Conservation (phyloP, 2,888 invertebrate species). For the Lepidocyrtoides sp. region DNA sequence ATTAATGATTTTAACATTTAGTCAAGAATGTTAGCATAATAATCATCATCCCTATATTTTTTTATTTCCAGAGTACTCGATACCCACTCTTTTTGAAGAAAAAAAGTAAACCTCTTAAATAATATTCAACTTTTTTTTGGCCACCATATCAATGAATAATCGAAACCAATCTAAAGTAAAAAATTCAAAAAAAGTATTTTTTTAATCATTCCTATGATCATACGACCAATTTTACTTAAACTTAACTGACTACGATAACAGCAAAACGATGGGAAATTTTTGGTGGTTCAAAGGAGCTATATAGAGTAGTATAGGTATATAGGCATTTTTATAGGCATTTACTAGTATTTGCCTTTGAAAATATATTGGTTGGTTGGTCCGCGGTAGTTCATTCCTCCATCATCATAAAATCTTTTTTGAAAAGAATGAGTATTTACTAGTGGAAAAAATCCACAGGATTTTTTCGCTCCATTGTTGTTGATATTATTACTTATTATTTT, state of each 20-base stretch:
- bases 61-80: not conserved
- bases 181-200: conserved; percentile 24
- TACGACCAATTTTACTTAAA: not conserved
- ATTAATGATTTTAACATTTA: conserved; percentile 45
- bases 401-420: conserved; percentile 33
- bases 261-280: not conserved
- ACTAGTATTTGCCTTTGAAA: not conserved
- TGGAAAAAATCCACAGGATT: conserved; percentile 50
- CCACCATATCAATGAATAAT: not conserved
- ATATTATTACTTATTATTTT: conserved; percentile 65
- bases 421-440: conserved; percentile 14
- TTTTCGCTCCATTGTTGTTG: conserved; percentile 51
- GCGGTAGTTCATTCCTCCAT: conserved; percentile 7
- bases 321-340: not conserved
- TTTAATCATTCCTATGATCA: conserved; percentile 43
- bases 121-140: not conserved
- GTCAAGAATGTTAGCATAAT: conserved; percentile 37
- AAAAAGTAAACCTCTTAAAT: no score
- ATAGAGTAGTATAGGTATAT: not conserved
- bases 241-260: not conserved
- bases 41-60: not conserved
- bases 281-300: not conserved
- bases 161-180: conserved; percentile 21
- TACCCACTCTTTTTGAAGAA: not conserved
- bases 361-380: not conserved